Evolutionary conservation across 2,113 vertebrate genomes (phyloP).

Genomic region (Rhea americana): DNA sequence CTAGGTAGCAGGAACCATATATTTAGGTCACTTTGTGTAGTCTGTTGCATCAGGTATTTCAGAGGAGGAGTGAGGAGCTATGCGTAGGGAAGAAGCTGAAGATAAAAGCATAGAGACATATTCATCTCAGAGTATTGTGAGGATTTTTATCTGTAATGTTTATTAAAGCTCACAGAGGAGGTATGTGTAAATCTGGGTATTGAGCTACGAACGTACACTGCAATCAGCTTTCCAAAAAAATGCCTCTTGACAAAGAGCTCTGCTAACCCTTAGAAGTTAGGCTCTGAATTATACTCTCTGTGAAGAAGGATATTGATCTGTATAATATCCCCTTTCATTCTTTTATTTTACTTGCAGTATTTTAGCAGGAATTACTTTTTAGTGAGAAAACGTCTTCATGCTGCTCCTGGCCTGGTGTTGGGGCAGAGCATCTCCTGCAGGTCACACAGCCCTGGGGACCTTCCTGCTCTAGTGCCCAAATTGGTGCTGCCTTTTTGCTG

Average conservation of each 20-base stretch:
- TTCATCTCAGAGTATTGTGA: not conserved
- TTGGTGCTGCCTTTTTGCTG: not conserved
- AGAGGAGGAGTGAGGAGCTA: not conserved
- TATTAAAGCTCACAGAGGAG: not conserved
- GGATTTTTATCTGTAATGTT: conserved; percentile 22
- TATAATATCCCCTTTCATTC: not conserved
- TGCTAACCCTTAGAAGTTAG: not conserved
- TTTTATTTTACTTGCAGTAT: not conserved
- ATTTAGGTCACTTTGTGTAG: not conserved
- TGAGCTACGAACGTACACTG: not conserved
- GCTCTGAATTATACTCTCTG: not conserved
- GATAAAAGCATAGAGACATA: not conserved
- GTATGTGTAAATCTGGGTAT: not conserved
- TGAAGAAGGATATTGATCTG: not conserved
- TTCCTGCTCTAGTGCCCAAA: not conserved
- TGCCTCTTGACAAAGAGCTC: not conserved
- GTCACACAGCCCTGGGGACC: not conserved
- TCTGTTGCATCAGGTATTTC: not conserved
- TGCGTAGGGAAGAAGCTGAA: not conserved
- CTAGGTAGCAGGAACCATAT: not conserved
- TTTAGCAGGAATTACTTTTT: not conserved
- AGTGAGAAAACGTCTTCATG: not conserved
- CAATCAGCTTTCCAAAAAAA: conserved; percentile 26
- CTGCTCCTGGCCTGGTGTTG: not conserved
- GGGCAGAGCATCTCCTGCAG: not conserved